Conservation (phyloP, 2,113 vertebrate genomes). For the Brachyhypopomus occidentalis region DNA sequence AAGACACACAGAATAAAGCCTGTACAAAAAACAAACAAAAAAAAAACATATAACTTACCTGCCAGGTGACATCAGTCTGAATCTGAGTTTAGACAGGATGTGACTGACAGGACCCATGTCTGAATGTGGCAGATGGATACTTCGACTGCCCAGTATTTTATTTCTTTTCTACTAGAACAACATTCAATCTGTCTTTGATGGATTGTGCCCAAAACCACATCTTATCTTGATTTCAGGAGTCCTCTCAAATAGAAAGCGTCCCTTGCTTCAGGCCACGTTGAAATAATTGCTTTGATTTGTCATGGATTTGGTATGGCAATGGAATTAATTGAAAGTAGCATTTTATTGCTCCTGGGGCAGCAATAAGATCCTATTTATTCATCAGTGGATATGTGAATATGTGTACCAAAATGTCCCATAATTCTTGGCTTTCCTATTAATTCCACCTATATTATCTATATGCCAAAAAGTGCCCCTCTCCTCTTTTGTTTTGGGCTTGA, state of each 20-base stretch:
- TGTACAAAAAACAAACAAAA: not conserved
- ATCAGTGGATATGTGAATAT: slow-evolving; percentile 48
- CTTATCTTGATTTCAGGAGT: slow-evolving; percentile 63
- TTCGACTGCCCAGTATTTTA: slow-evolving; percentile 62
- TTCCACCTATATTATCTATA: slow-evolving; percentile 55
- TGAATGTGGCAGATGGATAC: slow-evolving; percentile 72
- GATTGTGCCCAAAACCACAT: slow-evolving; percentile 65
- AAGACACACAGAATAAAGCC: slow-evolving; percentile 18
- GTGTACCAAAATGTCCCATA: slow-evolving; percentile 58
- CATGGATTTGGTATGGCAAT: slow-evolving; percentile 63
- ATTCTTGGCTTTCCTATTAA: slow-evolving; percentile 61
- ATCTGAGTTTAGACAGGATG: slow-evolving; percentile 54
- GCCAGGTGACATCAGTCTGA: slow-evolving; percentile 31
- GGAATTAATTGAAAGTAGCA: slow-evolving; percentile 65
- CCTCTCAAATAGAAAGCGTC: slow-evolving; percentile 66
- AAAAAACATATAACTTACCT: not conserved
- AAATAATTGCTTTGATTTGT: slow-evolving; percentile 75
- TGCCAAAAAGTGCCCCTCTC: slow-evolving; percentile 35
- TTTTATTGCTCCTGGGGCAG: slow-evolving; percentile 55
- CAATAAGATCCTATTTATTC: slow-evolving; percentile 57
- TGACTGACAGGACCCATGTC: slow-evolving; percentile 73
- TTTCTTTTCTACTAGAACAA: slow-evolving; percentile 74
- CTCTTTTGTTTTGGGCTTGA: slow-evolving; percentile 39
- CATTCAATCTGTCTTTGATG: slow-evolving; percentile 74
- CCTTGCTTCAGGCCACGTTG: slow-evolving; percentile 69